Conservation (phyloP, 2,113 vertebrate genomes). For the Anhinga rufa region DNA sequence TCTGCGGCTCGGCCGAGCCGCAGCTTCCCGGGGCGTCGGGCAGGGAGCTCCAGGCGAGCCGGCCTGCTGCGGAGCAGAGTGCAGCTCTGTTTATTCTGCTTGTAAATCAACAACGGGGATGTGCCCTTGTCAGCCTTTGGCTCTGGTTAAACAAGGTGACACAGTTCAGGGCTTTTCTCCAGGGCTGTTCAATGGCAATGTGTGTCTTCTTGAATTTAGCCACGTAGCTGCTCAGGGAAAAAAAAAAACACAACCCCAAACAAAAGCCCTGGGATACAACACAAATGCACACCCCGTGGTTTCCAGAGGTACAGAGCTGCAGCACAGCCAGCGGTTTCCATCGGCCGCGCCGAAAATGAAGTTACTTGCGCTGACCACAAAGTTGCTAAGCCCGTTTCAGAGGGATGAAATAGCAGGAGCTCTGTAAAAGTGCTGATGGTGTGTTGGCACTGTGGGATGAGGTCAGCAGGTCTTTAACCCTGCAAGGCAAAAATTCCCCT, state of each 20-base stretch:
- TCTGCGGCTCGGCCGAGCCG: not conserved
- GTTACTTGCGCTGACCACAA: conserved; percentile 10
- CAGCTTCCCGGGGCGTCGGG: not conserved
- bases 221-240: not conserved
- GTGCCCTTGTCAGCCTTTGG: not conserved
- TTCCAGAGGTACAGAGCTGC: not conserved
- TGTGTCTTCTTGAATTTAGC: not conserved
- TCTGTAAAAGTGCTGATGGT: conserved; percentile 12
- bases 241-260: not conserved
- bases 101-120: not conserved
- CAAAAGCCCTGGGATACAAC: not conserved
- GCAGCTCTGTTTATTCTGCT: not conserved
- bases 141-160: conserved; percentile 1
- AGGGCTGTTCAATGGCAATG: not conserved
- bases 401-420: conserved; percentile 33
- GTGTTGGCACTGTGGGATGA: not conserved
- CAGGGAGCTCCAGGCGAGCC: not conserved
- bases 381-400: not conserved
- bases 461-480: conserved; percentile 48
- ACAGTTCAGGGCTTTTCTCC: not conserved
- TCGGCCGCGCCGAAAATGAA: not conserved
- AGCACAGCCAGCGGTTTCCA: not conserved
- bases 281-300: not conserved
- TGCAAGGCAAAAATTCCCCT: conserved; percentile 22
- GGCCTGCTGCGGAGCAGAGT: not conserved